A percentile compares a stretch with the other conserved stretches of the same genome.
phyloP scores from a whole-genome alignment of 2,797 vertebrate species.

The Etheostoma nigrum region DNA sequence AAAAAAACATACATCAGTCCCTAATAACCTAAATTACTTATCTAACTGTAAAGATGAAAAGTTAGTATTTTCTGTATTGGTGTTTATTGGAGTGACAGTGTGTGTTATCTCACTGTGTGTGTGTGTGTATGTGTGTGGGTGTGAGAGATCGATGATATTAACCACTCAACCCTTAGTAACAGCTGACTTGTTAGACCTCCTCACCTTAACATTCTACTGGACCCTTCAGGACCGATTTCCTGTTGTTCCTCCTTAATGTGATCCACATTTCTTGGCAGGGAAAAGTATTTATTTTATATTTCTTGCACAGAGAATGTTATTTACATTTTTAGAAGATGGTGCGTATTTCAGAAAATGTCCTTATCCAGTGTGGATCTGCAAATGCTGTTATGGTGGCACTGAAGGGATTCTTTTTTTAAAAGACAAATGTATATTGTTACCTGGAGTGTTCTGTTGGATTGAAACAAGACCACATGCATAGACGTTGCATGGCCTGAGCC shows the following conservation, averaged over 20 bases:
- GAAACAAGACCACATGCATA: constrained; percentile 31
- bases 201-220: too few relatives aligned
- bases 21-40: too few relatives aligned
- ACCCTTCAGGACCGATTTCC: background rate
- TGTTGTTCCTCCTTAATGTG: constrained; percentile 18
- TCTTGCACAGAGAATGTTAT: constrained; percentile 23
- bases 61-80: too few relatives aligned
- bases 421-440: constrained; percentile 13
- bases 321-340: constrained; percentile 21
- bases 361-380: background rate
- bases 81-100: too few relatives aligned
- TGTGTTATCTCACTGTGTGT: background rate
- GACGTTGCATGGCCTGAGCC: constrained; percentile 13
- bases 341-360: constrained; percentile 3
- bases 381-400: background rate
- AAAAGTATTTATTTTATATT: constrained; percentile 31
- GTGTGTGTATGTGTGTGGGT: background rate
- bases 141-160: background rate
- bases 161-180: background rate
- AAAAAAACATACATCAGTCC: too few relatives aligned
- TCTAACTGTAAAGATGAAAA: too few relatives aligned
- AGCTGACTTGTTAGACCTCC: background rate
- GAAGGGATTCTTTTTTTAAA: background rate
- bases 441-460: constrained; percentile 44
- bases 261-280: constrained; percentile 1